Evolutionary conservation across 2,797 vertebrate genomes (phyloP).

Genomic region (Pangasius krempfi): DNA sequence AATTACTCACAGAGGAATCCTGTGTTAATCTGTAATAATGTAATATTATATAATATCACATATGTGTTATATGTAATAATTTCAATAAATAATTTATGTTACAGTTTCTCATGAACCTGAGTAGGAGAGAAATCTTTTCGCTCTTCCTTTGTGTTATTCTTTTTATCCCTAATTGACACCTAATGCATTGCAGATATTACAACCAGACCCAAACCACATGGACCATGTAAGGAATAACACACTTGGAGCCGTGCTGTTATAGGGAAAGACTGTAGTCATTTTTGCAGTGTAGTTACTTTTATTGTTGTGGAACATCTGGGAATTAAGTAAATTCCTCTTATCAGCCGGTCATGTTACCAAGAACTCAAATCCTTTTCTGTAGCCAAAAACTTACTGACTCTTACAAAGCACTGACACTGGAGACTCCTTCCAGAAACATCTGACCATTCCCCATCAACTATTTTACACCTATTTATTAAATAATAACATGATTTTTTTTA

Average conservation of each 20-base stretch:
- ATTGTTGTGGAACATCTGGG: not conserved
- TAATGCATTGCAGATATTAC: not conserved
- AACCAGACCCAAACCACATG: not conserved
- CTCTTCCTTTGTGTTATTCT: not conserved
- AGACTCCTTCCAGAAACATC: not conserved
- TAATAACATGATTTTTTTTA: not conserved
- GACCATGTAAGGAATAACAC: no score
- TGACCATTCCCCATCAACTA: not conserved
- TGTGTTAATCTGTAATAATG: no score
- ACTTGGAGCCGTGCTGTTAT: no score
- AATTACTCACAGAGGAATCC: no score
- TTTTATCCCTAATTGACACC: constrained; percentile 9
- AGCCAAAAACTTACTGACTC: not conserved
- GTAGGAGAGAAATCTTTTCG: not conserved
- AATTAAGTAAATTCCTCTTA: not conserved
- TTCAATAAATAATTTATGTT: not conserved
- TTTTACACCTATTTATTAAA: not conserved
- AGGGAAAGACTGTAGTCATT: not conserved
- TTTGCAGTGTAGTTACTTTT: not conserved
- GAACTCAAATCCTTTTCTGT: not conserved
- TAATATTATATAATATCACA: no score
- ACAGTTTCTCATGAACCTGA: no score
- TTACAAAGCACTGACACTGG: not conserved
- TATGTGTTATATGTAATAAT: no score
- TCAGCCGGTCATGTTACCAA: not conserved